Base-by-base conservation (phyloP, 37 sponge, comb jelly and placozoan genomes). In the Halichondria panicea region DNA sequence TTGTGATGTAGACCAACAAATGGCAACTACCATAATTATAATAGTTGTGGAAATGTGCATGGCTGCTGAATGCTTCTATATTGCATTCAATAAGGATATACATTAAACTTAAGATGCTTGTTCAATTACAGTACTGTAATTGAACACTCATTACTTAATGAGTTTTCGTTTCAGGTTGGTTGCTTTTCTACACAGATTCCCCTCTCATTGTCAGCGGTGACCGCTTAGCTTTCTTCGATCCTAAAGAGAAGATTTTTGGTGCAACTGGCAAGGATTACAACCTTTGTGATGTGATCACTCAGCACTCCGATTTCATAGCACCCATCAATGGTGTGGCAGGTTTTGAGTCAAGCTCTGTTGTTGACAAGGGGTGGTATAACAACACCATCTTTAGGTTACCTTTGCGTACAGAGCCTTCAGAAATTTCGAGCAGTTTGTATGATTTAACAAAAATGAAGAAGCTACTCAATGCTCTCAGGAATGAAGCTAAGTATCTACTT, bases 301-400 rank as follows among this genome's bases (percentile, higher is more conserved):
- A n/a, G n/a, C n/a, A n/a, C n/a, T 42, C 38, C n/a, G 67, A 66
- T 39, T 42, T n/a, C 15, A n/a, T 66, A 35, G 67, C 67, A 37
- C 67, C 67, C 15, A 42, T 66, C 41, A 3, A 66, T 13, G 43
- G 43, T 4, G 36, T 37, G 41, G 24, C 31, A 1, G 43, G 43
- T 40, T 66, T 13, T 8, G n/a, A n/a, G n/a, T n/a, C n/a, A n/a
- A n/a, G n/a, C n/a, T 66, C 43, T 40, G 4, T 8, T 40, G 41
- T 19, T 8, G n/a, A 18, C 3, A 25, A 1, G 9, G 7, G 43
- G 22, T n/a, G n/a, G n/a, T 86, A 73, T 79, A 27, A 1, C 21
- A 74, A 75, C 6, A 92, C 93, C 1, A 35, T 92, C 30, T 88
- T 92, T 80, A 81, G 93, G 0, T 92, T 92, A 65, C 93, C 93